These are phyloP conservation scores for Cossypha niveicapilla DNA, from an alignment of 2,797 vertebrate species.

Conservation along the genomic window DNA sequence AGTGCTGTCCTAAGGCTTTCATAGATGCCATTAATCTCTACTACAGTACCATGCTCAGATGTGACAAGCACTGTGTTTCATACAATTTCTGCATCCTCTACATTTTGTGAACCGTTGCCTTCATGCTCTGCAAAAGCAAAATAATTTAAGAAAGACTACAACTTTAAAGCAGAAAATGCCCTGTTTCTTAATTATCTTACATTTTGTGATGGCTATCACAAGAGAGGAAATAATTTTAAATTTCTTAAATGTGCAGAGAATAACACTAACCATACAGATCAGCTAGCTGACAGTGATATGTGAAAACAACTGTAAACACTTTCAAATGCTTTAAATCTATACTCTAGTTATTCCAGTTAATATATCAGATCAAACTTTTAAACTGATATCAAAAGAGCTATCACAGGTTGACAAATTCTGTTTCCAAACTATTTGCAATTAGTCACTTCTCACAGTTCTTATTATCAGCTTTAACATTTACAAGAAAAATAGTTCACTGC, in stretches of 20 bases:
- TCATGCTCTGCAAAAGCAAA: not conserved
- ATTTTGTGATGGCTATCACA: not conserved
- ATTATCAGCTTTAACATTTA: not conserved
- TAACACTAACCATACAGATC: not conserved
- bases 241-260: not conserved
- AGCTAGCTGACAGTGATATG: not conserved
- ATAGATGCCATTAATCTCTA: not conserved
- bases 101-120: not conserved
- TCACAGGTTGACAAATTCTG: not conserved
- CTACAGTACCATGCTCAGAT: not conserved
- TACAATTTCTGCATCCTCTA: not conserved
- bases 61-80: not conserved
- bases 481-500: not conserved
- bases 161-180: conserved; percentile 17
- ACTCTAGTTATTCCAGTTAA: conserved; percentile 15
- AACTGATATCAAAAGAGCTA: not conserved
- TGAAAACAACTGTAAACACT: conserved; percentile 25
- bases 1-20: not conserved
- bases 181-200: not conserved
- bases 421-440: not conserved
- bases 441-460: not conserved
- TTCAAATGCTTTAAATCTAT: not conserved
- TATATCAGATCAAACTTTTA: not conserved
- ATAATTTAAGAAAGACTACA: not conserved
- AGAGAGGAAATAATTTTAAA: not conserved